phyloP scores from a whole-genome alignment of 2,888 invertebrate species.

The Platerodrilus igneus region DNA sequence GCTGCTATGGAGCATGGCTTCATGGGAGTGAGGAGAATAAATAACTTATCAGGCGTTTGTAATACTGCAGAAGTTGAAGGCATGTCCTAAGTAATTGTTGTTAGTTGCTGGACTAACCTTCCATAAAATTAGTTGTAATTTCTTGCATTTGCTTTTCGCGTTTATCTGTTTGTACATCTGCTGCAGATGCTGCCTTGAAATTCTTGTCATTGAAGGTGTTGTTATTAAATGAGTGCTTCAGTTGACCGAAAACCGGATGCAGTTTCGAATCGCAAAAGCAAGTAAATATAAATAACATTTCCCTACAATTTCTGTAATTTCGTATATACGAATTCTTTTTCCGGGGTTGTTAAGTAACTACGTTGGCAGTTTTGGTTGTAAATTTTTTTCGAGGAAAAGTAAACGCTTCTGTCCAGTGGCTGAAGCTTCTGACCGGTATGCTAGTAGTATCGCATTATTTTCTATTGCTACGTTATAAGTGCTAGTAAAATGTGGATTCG shows the following conservation, averaged over 20 bases:
- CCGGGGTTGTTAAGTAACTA: slow-evolving; percentile 15
- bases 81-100: too few species aligned
- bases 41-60: slow-evolving; percentile 4
- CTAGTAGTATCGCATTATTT: neutral
- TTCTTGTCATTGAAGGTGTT: slow-evolving; percentile 12
- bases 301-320: slow-evolving; percentile 14
- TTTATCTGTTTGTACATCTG: slow-evolving; percentile 3
- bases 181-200: slow-evolving; percentile 11
- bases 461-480: slow-evolving; percentile 1
- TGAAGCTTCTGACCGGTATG: slow-evolving; percentile 1
- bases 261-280: slow-evolving; percentile 10
- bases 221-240: slow-evolving; percentile 14
- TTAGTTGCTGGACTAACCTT: too few species aligned
- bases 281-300: slow-evolving; percentile 10
- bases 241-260: slow-evolving; percentile 9
- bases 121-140: too few species aligned
- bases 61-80: too few species aligned
- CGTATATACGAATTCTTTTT: slow-evolving; percentile 15
- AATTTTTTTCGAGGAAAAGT: slow-evolving; percentile 11
- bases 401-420: slow-evolving; percentile 13
- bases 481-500: slow-evolving; percentile 2
- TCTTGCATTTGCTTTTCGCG: neutral
- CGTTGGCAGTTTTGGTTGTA: slow-evolving; percentile 9
- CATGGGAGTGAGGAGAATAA: slow-evolving; percentile 1
- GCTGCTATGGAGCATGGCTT: slow-evolving; percentile 5